These are phyloP conservation scores for Apaloderma vittatum DNA, from an alignment of 2,113 vertebrate genomes.

Conservation along the genomic window DNA sequence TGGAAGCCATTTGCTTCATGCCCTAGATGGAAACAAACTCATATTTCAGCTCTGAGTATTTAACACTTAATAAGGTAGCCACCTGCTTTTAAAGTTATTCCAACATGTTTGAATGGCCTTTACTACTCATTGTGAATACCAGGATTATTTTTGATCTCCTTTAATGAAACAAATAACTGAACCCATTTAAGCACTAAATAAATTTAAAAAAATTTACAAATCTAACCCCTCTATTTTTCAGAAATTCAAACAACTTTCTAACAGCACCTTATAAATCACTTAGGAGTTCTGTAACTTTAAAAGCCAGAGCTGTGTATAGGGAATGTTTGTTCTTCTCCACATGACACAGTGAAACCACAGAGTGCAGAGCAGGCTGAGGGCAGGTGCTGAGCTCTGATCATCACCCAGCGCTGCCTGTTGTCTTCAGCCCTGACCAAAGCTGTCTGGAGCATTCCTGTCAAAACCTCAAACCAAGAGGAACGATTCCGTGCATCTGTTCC, in stretches of 20 bases:
- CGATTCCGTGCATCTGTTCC: not conserved
- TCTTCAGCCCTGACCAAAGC: not conserved
- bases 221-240: not conserved
- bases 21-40: constrained; percentile 32
- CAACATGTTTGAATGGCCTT: not conserved
- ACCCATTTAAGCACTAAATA: not conserved
- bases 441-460: constrained; percentile 2
- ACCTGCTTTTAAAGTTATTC: constrained; percentile 71
- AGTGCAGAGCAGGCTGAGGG: not conserved
- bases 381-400: constrained; percentile 34
- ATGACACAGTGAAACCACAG: not conserved
- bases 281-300: not conserved
- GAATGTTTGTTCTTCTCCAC: not conserved
- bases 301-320: not conserved
- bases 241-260: not conserved
- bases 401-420: not conserved
- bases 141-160: constrained; percentile 37
- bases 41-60: constrained; percentile 52
- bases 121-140: not conserved
- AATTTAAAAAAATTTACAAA: not conserved
- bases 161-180: constrained; percentile 38
- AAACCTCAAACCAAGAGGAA: constrained; percentile 48
- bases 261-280: not conserved
- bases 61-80: constrained; percentile 68
- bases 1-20: constrained; percentile 52